A percentile compares a stretch with the other conserved stretches of the same genome.
Evolutionary conservation across 1,140 invertebrate species (phyloP).

Genomic region (Ephestia elutella): DNA sequence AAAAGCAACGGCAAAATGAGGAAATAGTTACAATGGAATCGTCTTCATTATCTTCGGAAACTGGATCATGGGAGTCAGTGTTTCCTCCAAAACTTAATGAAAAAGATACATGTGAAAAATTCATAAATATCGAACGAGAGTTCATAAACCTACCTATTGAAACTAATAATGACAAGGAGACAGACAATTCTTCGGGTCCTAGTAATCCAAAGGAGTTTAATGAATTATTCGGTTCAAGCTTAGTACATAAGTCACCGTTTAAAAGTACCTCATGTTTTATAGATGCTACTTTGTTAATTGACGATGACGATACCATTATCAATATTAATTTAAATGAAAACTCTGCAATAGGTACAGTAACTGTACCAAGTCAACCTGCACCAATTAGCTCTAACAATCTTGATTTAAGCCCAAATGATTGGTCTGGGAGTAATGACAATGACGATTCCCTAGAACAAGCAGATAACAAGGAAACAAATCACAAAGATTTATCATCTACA

Average conservation of each 20-base stretch:
- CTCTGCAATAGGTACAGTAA: slow-evolving; percentile 16
- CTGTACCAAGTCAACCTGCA: slow-evolving; percentile 40
- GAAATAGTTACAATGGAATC: slow-evolving; percentile 78
- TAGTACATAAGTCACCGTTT: slow-evolving; percentile 33
- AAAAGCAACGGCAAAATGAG: slow-evolving; percentile 81
- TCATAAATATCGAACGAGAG: slow-evolving; percentile 43
- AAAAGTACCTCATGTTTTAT: slow-evolving; percentile 78
- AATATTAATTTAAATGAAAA: slow-evolving; percentile 14
- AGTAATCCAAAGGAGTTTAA: slow-evolving; percentile 9
- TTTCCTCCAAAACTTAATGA: slow-evolving; percentile 62
- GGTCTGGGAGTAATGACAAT: slow-evolving; percentile 54
- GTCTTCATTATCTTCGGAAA: slow-evolving; percentile 77
- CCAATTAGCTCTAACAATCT: slow-evolving; percentile 41
- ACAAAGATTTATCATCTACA: slow-evolving; percentile 54
- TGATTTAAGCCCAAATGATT: slow-evolving; percentile 48
- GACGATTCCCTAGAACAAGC: slow-evolving; percentile 59
- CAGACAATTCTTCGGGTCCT: slow-evolving; percentile 9
- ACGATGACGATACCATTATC: slow-evolving; percentile 75
- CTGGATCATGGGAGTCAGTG: slow-evolving; percentile 77
- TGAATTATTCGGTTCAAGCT: slow-evolving; percentile 16
- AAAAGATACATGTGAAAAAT: slow-evolving; percentile 52
- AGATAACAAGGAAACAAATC: slow-evolving; percentile 48
- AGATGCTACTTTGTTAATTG: slow-evolving; percentile 81
- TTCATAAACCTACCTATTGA: slow-evolving; percentile 16
- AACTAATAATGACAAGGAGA: slow-evolving; percentile 12